phyloP scores from a whole-genome alignment of 2,888 invertebrate genomes.

The Drosophila differens region DNA sequence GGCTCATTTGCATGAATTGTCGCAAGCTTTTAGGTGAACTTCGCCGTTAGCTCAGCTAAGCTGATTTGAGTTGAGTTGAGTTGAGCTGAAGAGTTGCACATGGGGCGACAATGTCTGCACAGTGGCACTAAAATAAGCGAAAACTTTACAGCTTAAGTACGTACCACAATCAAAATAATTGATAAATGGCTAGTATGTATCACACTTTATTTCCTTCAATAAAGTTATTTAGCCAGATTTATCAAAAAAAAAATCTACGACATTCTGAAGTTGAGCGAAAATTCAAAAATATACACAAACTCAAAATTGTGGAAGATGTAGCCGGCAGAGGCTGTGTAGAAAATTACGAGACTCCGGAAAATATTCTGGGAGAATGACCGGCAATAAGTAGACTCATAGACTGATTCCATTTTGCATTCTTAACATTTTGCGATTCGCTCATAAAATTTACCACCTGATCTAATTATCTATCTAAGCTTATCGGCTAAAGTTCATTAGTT shows the following conservation, averaged over 20 bases:
- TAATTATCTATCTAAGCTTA: background rate
- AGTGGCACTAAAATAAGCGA: constrained; percentile 10
- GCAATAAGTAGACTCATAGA: background rate
- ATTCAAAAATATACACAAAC: background rate
- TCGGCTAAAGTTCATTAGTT: background rate
- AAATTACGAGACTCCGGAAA: background rate
- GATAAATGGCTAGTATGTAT: background rate
- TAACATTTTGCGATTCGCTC: background rate
- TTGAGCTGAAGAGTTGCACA: constrained; percentile 33
- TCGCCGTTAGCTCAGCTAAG: constrained; percentile 45
- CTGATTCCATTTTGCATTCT: background rate
- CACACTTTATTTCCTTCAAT: background rate
- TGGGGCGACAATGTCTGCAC: constrained; percentile 46
- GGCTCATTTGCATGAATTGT: constrained; percentile 81
- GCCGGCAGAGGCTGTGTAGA: background rate
- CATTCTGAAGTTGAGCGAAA: background rate
- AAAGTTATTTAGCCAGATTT: background rate
- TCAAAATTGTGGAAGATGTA: background rate
- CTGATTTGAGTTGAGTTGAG: constrained; percentile 27
- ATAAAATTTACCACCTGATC: accelerated
- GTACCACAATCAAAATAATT: background rate
- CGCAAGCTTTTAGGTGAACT: constrained; percentile 78
- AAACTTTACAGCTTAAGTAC: background rate
- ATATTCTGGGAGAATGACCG: background rate
- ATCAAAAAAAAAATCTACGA: background rate